Evolutionary conservation across 2,888 invertebrate genomes (phyloP), one percentile per base, ranked within the genome.

Genomic region (Ichneumoninae sp.): DNA sequence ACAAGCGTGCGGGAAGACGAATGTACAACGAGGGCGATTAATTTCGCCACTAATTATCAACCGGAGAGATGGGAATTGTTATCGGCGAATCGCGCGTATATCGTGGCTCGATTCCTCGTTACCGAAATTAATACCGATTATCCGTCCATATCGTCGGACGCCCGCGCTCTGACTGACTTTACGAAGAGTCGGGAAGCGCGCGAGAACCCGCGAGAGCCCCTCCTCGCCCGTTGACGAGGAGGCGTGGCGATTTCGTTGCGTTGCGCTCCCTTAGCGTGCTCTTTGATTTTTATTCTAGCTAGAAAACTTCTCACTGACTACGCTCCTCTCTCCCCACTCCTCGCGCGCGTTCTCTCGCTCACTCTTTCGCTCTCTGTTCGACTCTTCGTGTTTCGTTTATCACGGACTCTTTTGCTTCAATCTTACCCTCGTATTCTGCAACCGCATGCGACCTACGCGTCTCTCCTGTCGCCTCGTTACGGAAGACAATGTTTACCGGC

Each of bases 91-190:
- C 19, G 8, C 44, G 16, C 68, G 26, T 36, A 40, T 2, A 8
- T 40, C 40, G n/a, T 8, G 8, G 40, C 10, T 40, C 2, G 40
- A 40, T 82, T 54, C 60, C 44, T 36, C 36, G 50, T n/a, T 80
- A 76, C 71, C 72, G 57, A 78, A 75, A 72, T 83, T 71, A 47
- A 80, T 54, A 80, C 83, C 77, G 80, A 75, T 65, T 80, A 33
- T 80, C 86, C 87, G 78, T 83, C 90, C 88, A 88, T 86, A 79
- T 72, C 86, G 86, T 86, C 57, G 86, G 89, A 90, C 92, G 90
- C 87, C 90, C 90, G 88, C 90, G 89, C 89, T 92, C 90, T 90
- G 88, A 93, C 93, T 92, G 91, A 90, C 89, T 90, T 88, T 81
- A 89, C 89, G 86, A 88, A 88, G 83, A 85, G 82, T 87, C 88